Evolutionary conservation across 2,113 vertebrate species (phyloP).

Genomic region (Eidolon helvum): DNA sequence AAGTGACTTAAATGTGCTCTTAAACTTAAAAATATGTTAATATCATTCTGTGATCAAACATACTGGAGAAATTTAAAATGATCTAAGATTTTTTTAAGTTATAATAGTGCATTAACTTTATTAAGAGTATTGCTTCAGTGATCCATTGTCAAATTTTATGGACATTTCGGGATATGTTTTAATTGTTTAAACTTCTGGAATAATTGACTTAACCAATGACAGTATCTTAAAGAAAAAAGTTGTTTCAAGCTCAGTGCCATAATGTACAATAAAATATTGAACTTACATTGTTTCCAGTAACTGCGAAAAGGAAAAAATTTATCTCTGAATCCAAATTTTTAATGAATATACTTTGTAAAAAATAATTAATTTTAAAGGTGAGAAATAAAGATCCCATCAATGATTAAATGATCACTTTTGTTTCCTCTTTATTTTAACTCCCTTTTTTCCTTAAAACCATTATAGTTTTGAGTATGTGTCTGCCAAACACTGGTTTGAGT

Average conservation of each 20-base stretch:
- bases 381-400: neutral
- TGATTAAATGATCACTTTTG: neutral
- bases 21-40: slow-evolving; percentile 51
- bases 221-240: slow-evolving; percentile 49
- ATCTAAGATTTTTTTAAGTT: slow-evolving; percentile 59
- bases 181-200: slow-evolving; percentile 48
- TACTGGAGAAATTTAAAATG: slow-evolving; percentile 54
- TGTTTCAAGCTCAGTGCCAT: neutral
- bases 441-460: neutral
- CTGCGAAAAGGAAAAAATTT: neutral
- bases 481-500: neutral
- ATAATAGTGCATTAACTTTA: slow-evolving; percentile 54
- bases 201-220: slow-evolving; percentile 3
- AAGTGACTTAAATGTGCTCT: slow-evolving; percentile 39
- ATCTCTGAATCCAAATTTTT: neutral
- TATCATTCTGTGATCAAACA: slow-evolving; percentile 12
- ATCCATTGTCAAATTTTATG: slow-evolving; percentile 55
- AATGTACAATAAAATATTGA: slow-evolving; percentile 39
- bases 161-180: slow-evolving; percentile 37
- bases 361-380: neutral
- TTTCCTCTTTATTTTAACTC: neutral
- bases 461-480: neutral
- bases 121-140: neutral
- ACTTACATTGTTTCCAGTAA: slow-evolving; percentile 67
- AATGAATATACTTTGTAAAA: neutral